A percentile compares a stretch with the other conserved stretches of the same genome.
phyloP scores from a whole-genome alignment of 2,888 invertebrate genomes.

The Oegoconia quadripuncta region DNA sequence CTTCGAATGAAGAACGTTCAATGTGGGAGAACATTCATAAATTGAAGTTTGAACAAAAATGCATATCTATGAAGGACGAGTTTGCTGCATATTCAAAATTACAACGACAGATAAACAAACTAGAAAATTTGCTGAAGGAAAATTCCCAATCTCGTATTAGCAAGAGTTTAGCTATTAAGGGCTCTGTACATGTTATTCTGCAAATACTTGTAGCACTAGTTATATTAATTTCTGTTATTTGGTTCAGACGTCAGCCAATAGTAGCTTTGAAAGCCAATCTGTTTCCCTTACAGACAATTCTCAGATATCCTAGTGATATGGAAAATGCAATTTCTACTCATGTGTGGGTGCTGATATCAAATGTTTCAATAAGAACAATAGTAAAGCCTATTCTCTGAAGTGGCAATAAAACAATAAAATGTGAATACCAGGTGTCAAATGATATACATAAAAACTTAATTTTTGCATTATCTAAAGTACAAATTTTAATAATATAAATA shows the following conservation, averaged over 20 bases:
- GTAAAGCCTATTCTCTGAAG: constrained; percentile 27
- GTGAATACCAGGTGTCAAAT: too few relatives aligned
- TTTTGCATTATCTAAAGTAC: too few relatives aligned
- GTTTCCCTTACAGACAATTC: constrained; percentile 57
- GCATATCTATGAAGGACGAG: constrained; percentile 77
- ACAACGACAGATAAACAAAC: constrained; percentile 76
- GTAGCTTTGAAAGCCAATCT: constrained; percentile 57
- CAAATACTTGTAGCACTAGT: constrained; percentile 50
- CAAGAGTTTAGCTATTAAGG: constrained; percentile 58
- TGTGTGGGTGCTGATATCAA: constrained; percentile 68
- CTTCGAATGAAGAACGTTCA: constrained; percentile 60
- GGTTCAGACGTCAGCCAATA: constrained; percentile 65
- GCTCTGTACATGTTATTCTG: constrained; percentile 50
- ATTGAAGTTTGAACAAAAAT: constrained; percentile 67
- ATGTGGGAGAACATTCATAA: constrained; percentile 55
- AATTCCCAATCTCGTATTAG: constrained; percentile 54
- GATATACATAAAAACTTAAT: too few relatives aligned
- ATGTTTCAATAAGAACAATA: constrained; percentile 60
- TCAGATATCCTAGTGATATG: constrained; percentile 61
- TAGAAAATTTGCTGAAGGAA: constrained; percentile 69
- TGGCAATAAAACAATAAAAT: constrained; percentile 18
- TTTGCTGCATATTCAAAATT: constrained; percentile 80
- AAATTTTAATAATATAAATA: neutral
- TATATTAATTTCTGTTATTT: constrained; percentile 58
- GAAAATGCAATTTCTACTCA: constrained; percentile 69